Percentiles rank a stretch among this genome's conserved stretches.
These are phyloP conservation scores for Adoxophyes honmai DNA, from an alignment of 1,140 invertebrate genomes.

Conservation along the genomic window DNA sequence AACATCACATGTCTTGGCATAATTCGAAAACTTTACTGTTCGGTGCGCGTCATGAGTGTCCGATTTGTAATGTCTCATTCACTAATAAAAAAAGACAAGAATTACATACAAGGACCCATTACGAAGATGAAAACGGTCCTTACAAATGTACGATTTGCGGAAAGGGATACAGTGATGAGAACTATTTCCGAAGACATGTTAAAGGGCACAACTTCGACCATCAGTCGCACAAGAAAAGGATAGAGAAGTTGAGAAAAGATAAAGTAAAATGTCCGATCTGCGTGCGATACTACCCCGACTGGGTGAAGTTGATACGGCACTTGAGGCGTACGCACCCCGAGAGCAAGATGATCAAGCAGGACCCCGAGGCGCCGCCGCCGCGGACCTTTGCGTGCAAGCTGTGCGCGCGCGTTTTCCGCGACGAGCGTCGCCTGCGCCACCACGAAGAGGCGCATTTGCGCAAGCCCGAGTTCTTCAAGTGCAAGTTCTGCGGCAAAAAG, in stretches of 20 bases:
- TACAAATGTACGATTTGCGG: conserved; percentile 67
- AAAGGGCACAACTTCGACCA: conserved; percentile 70
- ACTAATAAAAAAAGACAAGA: conserved; percentile 61
- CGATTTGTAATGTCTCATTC: conserved; percentile 59
- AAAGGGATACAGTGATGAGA: conserved; percentile 59
- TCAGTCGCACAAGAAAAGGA: conserved; percentile 56
- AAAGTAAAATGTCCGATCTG: conserved; percentile 73
- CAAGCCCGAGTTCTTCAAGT: conserved; percentile 67
- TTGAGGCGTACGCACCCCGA: conserved; percentile 63
- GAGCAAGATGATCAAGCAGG: conserved; percentile 73
- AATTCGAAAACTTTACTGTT: conserved; percentile 56
- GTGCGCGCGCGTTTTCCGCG: conserved; percentile 67
- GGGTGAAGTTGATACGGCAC: conserved; percentile 63
- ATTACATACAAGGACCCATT: conserved; percentile 60
- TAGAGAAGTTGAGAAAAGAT: conserved; percentile 57
- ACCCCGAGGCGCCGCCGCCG: conserved; percentile 61
- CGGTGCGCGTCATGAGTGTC: conserved; percentile 57
- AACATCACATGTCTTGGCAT: conserved; percentile 67
- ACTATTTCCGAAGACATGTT: conserved; percentile 53
- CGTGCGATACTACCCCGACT: conserved; percentile 55
- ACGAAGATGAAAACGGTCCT: conserved; percentile 59
- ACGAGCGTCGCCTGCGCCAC: conserved; percentile 48
- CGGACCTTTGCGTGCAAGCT: conserved; percentile 59
- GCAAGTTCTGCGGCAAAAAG: conserved; percentile 71
- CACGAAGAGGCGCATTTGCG: conserved; percentile 64